A percentile compares a stretch with the other conserved stretches of the same genome.
Evolutionary conservation across 2,113 vertebrate genomes (phyloP).

Genomic region (Catharus fuscescens): DNA sequence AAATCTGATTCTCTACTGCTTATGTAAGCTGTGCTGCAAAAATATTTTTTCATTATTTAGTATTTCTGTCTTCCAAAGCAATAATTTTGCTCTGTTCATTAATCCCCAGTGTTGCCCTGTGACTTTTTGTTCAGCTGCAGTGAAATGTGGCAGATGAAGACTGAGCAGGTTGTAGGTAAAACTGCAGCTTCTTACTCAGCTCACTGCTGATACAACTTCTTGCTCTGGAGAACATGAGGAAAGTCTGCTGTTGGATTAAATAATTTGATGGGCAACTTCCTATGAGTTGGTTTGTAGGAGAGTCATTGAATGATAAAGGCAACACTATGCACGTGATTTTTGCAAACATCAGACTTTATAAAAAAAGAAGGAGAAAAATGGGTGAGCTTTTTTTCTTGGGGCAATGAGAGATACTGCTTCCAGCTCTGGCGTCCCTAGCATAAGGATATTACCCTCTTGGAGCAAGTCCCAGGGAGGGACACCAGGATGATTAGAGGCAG

Average conservation of each 20-base stretch:
- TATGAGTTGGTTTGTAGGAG: neutral
- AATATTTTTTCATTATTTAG: neutral
- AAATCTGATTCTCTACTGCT: neutral
- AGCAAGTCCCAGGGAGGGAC: neutral
- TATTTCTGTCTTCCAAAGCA: neutral
- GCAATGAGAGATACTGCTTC: neutral
- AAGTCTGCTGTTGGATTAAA: neutral
- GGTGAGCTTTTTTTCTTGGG: neutral
- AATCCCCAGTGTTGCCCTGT: rapidly evolving
- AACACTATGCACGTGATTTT: neutral
- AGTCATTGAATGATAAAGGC: no score
- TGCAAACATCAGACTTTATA: neutral
- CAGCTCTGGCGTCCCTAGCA: neutral
- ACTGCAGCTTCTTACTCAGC: neutral
- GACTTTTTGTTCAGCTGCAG: neutral
- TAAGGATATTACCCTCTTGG: rapidly evolving
- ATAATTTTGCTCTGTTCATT: neutral
- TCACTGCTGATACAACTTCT: no score
- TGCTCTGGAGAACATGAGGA: neutral
- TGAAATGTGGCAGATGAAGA: neutral
- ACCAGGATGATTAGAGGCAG: no score
- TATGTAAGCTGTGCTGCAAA: neutral
- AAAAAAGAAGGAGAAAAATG: neutral
- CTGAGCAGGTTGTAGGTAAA: neutral
- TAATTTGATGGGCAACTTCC: neutral